Conservation (phyloP, 1,140 invertebrate genomes). For the Micrasema longulum region DNA sequence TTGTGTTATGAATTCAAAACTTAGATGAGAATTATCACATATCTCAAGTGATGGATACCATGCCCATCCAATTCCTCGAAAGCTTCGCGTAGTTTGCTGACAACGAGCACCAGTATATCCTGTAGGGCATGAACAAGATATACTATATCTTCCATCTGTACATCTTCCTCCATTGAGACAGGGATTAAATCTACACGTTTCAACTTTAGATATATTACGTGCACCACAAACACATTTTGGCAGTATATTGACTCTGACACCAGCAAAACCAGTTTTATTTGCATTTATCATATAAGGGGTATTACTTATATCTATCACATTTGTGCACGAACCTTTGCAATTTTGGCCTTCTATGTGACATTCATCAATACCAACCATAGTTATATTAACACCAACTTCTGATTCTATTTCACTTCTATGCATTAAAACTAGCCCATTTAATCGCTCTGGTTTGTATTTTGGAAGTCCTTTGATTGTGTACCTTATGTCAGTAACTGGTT, state of each 20-base stretch:
- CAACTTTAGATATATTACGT: constrained; percentile 66
- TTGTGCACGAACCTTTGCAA: constrained; percentile 76
- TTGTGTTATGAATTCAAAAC: constrained; percentile 77
- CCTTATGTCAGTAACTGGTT: constrained; percentile 73
- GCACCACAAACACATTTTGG: constrained; percentile 71
- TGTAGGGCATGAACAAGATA: constrained; percentile 74
- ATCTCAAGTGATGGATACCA: constrained; percentile 77
- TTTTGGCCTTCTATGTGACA: constrained; percentile 72
- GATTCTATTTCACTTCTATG: constrained; percentile 74
- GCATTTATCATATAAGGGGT: constrained; percentile 79
- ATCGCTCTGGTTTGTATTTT: constrained; percentile 74
- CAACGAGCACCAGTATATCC: constrained; percentile 77
- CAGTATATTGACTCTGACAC: constrained; percentile 71
- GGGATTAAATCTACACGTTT: constrained; percentile 72
- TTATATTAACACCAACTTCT: constrained; percentile 74
- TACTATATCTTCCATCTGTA: constrained; percentile 69
- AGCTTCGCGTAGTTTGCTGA: constrained; percentile 76
- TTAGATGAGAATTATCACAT: constrained; percentile 76
- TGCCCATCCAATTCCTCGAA: constrained; percentile 74
- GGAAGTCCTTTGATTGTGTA: constrained; percentile 76
- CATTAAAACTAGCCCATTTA: constrained; percentile 75
- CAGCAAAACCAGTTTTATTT: constrained; percentile 77
- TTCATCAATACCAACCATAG: constrained; percentile 79
- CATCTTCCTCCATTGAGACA: constrained; percentile 79
- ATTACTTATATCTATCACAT: constrained; percentile 71